These are phyloP conservation scores for Archaeoteleia sp. DNA, from an alignment of 2,888 invertebrate species.

Conservation along the genomic window DNA sequence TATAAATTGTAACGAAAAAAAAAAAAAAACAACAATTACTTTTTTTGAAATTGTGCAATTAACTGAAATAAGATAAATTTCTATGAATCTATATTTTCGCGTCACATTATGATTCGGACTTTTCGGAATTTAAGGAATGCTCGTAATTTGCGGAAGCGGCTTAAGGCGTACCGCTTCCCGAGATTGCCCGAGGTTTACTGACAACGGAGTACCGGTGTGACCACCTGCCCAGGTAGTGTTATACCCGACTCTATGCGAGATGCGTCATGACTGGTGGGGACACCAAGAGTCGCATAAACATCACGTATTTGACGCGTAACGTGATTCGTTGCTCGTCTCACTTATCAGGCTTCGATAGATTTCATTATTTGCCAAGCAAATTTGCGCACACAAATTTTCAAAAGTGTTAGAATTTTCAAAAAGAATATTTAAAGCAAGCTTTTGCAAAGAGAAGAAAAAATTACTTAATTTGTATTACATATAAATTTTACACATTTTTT, in stretches of 20 bases:
- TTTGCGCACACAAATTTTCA: too few relatives aligned
- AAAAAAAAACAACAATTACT: too few relatives aligned
- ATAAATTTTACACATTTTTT: too few relatives aligned
- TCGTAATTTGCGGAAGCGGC: conserved; percentile 48
- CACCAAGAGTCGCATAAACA: conserved; percentile 49
- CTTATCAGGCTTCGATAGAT: conserved; percentile 11
- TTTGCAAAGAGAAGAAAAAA: too few relatives aligned
- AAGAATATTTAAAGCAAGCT: too few relatives aligned
- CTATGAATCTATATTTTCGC: too few relatives aligned
- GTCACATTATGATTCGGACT: conserved; percentile 19
- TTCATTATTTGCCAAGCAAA: conserved; percentile 4
- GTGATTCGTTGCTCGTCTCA: conserved; percentile 17
- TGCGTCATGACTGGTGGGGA: conserved; percentile 64
- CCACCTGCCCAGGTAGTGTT: conserved; percentile 69
- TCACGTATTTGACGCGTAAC: conserved; percentile 33
- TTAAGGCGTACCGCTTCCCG: conserved; percentile 56
- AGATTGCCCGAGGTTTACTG: conserved; percentile 70
- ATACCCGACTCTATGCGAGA: conserved; percentile 64
- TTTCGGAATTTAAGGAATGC: conserved; percentile 36
- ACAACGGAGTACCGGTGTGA: conserved; percentile 65
- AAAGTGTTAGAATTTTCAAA: too few relatives aligned
- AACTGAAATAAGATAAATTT: too few relatives aligned
- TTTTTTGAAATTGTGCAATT: too few relatives aligned
- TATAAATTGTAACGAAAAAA: too few relatives aligned
- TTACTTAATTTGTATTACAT: too few relatives aligned